These are phyloP conservation scores for Sander vitreus DNA, from an alignment of 2,113 vertebrate genomes.

Conservation along the genomic window DNA sequence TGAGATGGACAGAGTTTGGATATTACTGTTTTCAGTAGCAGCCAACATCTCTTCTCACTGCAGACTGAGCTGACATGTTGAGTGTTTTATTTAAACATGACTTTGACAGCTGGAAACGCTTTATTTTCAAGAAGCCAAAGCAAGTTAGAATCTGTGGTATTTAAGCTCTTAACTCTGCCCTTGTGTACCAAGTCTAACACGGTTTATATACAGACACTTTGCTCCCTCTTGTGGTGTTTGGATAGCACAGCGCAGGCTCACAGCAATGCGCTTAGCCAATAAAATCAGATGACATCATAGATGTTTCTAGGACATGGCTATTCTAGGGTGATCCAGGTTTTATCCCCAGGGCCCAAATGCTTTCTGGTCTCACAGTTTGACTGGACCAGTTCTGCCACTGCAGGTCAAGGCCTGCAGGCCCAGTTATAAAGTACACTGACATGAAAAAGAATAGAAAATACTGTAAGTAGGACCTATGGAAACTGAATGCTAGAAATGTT, in stretches of 20 bases:
- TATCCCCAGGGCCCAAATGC: slow-evolving; percentile 49
- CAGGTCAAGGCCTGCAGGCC: background rate
- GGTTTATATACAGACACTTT: slow-evolving; percentile 5
- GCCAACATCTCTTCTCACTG: background rate
- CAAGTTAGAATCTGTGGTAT: background rate
- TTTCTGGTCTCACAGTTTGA: slow-evolving; percentile 63
- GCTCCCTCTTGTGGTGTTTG: slow-evolving; percentile 71
- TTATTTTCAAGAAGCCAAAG: background rate
- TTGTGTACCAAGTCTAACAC: background rate
- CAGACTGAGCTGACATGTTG: slow-evolving; percentile 18
- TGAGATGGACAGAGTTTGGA: slow-evolving; percentile 8
- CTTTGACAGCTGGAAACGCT: background rate
- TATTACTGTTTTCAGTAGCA: background rate
- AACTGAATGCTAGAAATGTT: background rate
- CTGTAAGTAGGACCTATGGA: slow-evolving; percentile 4
- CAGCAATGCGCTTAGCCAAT: slow-evolving; percentile 17
- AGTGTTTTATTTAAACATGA: slow-evolving; percentile 12
- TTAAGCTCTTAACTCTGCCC: background rate
- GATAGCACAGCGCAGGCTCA: slow-evolving; percentile 3
- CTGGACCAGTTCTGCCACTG: slow-evolving; percentile 56
- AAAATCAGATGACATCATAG: slow-evolving; percentile 57
- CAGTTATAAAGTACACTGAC: slow-evolving; percentile 26
- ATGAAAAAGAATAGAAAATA: background rate
- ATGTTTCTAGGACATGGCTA: slow-evolving; percentile 66
- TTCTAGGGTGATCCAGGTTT: slow-evolving; percentile 65